Percentiles rank a stretch among this genome's conserved stretches.
Evolutionary conservation across 2,113 vertebrate species (phyloP).

Genomic region (Grantiella picta): DNA sequence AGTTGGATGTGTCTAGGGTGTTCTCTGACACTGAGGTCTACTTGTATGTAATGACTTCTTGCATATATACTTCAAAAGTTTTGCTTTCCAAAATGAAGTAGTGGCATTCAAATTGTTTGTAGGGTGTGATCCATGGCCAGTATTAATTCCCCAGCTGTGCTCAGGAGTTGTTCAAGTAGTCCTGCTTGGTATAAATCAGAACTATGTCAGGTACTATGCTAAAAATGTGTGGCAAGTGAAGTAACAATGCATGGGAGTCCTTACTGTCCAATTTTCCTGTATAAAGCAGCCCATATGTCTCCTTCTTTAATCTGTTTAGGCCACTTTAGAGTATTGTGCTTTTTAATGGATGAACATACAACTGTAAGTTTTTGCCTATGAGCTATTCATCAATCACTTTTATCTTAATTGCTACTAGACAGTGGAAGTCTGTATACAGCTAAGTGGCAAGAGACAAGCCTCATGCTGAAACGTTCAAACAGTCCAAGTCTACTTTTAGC

Average conservation of each 20-base stretch:
- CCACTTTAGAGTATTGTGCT: slow-evolving; percentile 12
- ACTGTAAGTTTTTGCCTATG: slow-evolving; percentile 8
- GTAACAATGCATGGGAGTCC: background rate
- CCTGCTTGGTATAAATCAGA: background rate
- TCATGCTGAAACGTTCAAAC: slow-evolving; percentile 58
- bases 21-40: background rate
- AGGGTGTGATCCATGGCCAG: background rate
- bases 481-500: slow-evolving; percentile 35
- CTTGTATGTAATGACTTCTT: background rate
- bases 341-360: background rate
- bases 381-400: slow-evolving; percentile 58
- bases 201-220: background rate
- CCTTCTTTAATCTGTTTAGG: slow-evolving; percentile 49
- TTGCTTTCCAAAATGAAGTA: background rate
- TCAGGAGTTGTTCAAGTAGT: background rate
- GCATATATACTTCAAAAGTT: background rate
- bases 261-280: background rate
- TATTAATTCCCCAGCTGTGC: background rate
- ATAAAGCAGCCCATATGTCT: background rate
- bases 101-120: background rate
- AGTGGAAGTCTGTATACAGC: background rate
- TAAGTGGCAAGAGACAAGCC: slow-evolving; percentile 50
- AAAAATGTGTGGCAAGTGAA: background rate
- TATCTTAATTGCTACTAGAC: slow-evolving; percentile 57
- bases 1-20: background rate